Evolutionary conservation across 1,140 invertebrate genomes (phyloP), one percentile per base, ranked within the genome.

Genomic region (Drosophila albomicans): DNA sequence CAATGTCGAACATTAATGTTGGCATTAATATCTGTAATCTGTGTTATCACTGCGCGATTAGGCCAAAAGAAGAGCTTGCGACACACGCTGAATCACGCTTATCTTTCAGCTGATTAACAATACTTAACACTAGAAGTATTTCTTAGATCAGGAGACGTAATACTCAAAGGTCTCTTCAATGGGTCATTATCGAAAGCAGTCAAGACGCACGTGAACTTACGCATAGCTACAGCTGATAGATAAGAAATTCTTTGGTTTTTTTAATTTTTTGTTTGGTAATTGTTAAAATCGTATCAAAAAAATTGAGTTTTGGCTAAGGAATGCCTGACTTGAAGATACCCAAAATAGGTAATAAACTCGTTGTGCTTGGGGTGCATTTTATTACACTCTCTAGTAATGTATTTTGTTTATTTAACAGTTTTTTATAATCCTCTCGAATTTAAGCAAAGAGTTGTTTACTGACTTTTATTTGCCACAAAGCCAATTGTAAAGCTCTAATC

Each of bases 111-210:
- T 25, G 30, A 30, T 58, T 10, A 35, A 10, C 15, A 15, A 15
- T 15, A 15, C 15, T 15, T 15, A 15, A 15, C 15, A 15, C 15
- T 15, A 0, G 15, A 15, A 15, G 15, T 15, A 15, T 15, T 15
- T 15, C 66, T 72, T n/a, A 68, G 81, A 51, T 8, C 41, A 13
- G 15, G 16, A 7, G 51, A 32, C 72, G 79, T 74, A 79, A 74
- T 48, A 54, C 15, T 45, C 68, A 88, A 86, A 77, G 76, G 57
- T 82, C 56, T 67, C 56, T 67, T 7, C 25, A 72, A 71, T 63
- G 49, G 56, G 49, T 11, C 54, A 61, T 70, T 79, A 86, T 86
- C 84, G 38, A 77, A 82, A 88, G 35, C 84, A 86, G 79, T 72
- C 70, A 62, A 61, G 59, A 73, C 52, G 16, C 62, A 70, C 82